Conservation (phyloP, 1,140 invertebrate species). For the Drosophila melanica region DNA sequence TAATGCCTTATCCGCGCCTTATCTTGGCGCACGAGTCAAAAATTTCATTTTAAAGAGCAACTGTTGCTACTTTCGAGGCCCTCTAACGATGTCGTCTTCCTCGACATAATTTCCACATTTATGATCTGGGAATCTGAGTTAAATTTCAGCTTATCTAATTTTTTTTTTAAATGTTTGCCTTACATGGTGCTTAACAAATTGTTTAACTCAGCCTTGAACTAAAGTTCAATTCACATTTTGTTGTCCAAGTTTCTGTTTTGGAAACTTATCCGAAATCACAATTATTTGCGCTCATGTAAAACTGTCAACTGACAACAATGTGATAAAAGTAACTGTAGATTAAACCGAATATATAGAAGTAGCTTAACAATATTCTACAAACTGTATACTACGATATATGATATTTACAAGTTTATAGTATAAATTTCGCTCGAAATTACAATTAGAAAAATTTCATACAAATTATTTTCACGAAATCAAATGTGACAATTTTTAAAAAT, state of each 20-base stretch:
- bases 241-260: constrained; percentile 23
- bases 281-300: constrained; percentile 37
- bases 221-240: constrained; percentile 47
- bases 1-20: constrained; percentile 60
- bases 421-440: neutral
- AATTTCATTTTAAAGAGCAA: constrained; percentile 20
- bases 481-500: too few relatives aligned
- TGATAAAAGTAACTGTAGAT: constrained; percentile 33
- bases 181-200: constrained; percentile 23
- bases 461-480: neutral
- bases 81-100: neutral
- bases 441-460: too few relatives aligned
- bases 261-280: constrained; percentile 17
- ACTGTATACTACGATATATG: neutral
- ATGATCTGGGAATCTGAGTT: constrained; percentile 39
- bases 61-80: constrained; percentile 1
- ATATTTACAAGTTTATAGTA: neutral
- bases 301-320: constrained; percentile 42
- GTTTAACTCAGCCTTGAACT: constrained; percentile 53
- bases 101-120: constrained; percentile 35
- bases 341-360: neutral
- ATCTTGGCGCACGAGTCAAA: constrained; percentile 53
- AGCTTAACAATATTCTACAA: neutral
- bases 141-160: constrained; percentile 26
- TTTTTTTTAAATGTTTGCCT: constrained; percentile 18